Percentiles rank a stretch among this genome's conserved stretches.
Conservation (phyloP, 2,113 vertebrate species). For the Conger conger region DNA sequence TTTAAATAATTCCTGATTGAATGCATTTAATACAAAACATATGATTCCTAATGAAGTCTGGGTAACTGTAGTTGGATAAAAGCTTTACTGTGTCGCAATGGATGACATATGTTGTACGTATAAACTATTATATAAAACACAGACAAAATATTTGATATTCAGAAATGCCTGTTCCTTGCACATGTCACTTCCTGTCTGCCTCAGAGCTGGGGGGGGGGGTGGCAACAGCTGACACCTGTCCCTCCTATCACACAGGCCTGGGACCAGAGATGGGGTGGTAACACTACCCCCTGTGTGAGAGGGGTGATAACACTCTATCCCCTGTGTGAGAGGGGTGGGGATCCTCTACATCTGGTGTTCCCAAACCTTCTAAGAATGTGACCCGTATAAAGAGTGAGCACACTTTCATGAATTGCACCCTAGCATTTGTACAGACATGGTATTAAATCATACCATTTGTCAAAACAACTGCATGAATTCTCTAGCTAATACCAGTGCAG, state of each 20-base stretch:
- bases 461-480: background rate
- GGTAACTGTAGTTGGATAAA: no score
- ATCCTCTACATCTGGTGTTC: no score
- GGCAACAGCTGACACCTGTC: conserved; percentile 48
- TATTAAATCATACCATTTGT: background rate
- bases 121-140: background rate
- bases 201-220: background rate
- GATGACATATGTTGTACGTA: background rate
- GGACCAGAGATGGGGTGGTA: no score
- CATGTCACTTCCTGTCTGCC: background rate
- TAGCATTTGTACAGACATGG: background rate
- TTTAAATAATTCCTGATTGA: no score
- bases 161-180: background rate
- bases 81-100: background rate
- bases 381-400: background rate
- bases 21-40: no score
- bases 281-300: no score
- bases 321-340: no score
- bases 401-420: background rate
- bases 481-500: background rate
- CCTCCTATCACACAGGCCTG: background rate
- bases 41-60: no score
- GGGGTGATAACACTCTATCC: no score
- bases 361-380: no score
- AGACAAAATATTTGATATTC: no score